phyloP scores from a whole-genome alignment of 2,888 invertebrate genomes.

The Melieria omissa region DNA sequence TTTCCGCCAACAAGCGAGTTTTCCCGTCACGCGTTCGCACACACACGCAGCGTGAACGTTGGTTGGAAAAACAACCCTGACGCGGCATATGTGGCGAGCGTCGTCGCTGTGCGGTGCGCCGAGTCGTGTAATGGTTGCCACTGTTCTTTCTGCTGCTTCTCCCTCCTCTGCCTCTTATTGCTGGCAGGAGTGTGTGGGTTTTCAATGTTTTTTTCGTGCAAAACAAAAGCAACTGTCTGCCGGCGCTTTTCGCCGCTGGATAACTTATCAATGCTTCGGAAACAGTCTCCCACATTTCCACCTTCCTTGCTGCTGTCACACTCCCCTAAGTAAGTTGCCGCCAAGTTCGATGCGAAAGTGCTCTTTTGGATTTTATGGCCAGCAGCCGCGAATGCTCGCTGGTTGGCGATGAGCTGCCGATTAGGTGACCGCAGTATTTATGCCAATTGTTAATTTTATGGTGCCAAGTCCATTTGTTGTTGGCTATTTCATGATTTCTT shows the following conservation, averaged over 20 bases:
- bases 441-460: too few species aligned
- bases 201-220: background rate
- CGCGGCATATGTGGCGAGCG: constrained; percentile 40
- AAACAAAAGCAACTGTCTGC: constrained; percentile 13
- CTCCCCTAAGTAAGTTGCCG: background rate
- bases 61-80: constrained; percentile 52
- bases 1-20: background rate
- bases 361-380: background rate
- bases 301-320: too few species aligned
- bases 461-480: too few species aligned
- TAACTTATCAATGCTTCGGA: constrained; percentile 22
- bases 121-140: background rate
- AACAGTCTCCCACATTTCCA: background rate
- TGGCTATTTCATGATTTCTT: too few species aligned
- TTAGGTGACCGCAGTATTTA: too few species aligned
- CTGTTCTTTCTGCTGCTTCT: background rate
- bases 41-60: background rate
- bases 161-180: too few species aligned
- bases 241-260: constrained; percentile 17
- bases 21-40: background rate
- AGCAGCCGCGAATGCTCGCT: too few species aligned
- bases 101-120: constrained; percentile 5
- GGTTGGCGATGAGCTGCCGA: too few species aligned
- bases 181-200: background rate
- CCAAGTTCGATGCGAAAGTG: background rate